Percentiles rank a stretch among this genome's conserved stretches.
Conservation (phyloP, 2,797 vertebrate genomes). For the Pipistrellus pygmaeus region DNA sequence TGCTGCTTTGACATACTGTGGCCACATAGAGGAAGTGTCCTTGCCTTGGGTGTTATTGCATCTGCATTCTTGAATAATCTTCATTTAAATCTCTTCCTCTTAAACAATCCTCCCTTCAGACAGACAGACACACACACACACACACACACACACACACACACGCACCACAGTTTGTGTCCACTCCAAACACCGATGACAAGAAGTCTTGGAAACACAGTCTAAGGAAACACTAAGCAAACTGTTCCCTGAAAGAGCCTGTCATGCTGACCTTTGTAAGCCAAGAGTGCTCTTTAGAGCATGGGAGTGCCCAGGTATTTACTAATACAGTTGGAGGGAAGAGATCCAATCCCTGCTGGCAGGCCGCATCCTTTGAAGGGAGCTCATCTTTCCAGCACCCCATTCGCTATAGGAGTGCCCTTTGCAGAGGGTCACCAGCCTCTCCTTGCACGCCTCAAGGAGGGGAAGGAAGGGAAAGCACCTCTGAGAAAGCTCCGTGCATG, state of each 20-base stretch:
- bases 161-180: background rate
- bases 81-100: background rate
- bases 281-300: conserved; percentile 59
- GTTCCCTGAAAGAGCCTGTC: background rate
- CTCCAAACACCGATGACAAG: conserved; percentile 60
- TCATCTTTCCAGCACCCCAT: background rate
- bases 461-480: background rate
- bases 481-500: background rate
- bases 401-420: background rate
- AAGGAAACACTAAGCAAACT: conserved; percentile 63
- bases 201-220: conserved; percentile 56
- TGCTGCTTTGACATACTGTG: background rate
- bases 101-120: background rate
- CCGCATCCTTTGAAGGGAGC: background rate
- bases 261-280: conserved; percentile 59
- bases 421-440: background rate
- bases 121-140: background rate
- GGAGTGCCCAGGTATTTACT: conserved; percentile 77
- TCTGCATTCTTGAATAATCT: conserved; percentile 25
- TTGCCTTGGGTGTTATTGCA: background rate
- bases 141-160: background rate
- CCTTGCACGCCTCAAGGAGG: accelerated
- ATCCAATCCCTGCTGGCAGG: background rate
- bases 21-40: background rate
- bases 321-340: background rate